Base-by-base conservation (phyloP, 2,797 vertebrate genomes). In the Sebastes steindachneri region DNA sequence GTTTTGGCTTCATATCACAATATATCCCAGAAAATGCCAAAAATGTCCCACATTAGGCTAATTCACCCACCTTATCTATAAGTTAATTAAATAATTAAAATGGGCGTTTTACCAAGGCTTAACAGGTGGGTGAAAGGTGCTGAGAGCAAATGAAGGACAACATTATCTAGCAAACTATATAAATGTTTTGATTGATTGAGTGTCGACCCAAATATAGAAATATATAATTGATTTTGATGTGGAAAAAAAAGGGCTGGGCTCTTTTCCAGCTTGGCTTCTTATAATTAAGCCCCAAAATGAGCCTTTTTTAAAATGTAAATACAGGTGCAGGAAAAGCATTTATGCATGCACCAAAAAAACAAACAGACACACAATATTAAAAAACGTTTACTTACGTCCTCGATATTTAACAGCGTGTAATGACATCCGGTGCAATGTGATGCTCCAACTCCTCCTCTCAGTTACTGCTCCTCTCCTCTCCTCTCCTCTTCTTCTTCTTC, bases 391-490 rank as follows among this genome's bases (percentile, higher is more conserved):
- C 94, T 93, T 86, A 96, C 95, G 81, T 93, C 76, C 77, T 92
- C 69, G 89, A 91, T 91, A 90, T 87, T 75, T 87, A 88, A 77
- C 48, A 89, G 88, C 90, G 89, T 93, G 87, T 92, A 94, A 93
- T 95, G 89, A 95, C 95, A 95, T 95, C 92, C 94, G 92, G 90
- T 89, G 90, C 86, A 92, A 92, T 91, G 68, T 92, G 90, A 92
- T 87, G 88, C 89, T 41, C 80, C 85, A 77, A 79, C 86, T 90
- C 14, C 14, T 41, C 80, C 73, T 41, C 37, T 71, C 86, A 74
- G 71, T 75, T 10, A 67, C 71, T 54, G 83, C 79, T 70, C 10
- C 68, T 45, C 72, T 82, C 35, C 26, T 57, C n/a, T 35, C 0
- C 65, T 25, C 28, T 51, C 67, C 71, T 8, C 51, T n/a, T 35